Evolutionary conservation across 1,140 invertebrate species (phyloP).

Genomic region (Hesperophylax magnus): DNA sequence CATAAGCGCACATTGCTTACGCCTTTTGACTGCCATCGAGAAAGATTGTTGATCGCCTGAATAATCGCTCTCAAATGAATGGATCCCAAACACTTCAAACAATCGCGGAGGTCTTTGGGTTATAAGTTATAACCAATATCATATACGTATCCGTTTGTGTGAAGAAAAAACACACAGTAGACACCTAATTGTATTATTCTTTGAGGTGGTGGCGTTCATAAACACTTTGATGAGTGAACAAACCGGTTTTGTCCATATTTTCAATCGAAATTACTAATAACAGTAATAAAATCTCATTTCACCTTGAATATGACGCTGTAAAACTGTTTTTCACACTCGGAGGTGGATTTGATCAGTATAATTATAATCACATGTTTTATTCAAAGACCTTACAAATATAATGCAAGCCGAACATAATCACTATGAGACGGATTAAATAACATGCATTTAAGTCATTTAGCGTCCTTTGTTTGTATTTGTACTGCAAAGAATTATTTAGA

Average conservation of each 20-base stretch:
- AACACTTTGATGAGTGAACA: not conserved
- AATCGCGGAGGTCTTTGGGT: slow-evolving; percentile 18
- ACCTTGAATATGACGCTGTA: slow-evolving; percentile 14
- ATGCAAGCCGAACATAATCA: not conserved
- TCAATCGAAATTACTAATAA: not conserved
- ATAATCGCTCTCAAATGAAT: slow-evolving; percentile 30
- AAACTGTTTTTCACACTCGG: slow-evolving; percentile 1
- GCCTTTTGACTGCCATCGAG: not conserved
- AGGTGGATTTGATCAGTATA: not conserved
- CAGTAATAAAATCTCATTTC: slow-evolving; percentile 29
- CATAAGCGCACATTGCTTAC: not conserved
- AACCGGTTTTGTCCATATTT: slow-evolving; percentile 29
- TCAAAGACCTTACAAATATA: not conserved
- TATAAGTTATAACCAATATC: not conserved
- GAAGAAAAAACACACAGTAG: no score
- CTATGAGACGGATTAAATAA: not conserved
- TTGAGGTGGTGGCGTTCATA: slow-evolving; percentile 1
- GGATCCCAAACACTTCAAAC: not conserved
- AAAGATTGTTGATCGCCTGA: slow-evolving; percentile 8
- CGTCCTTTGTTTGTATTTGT: no score
- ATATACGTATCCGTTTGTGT: no score
- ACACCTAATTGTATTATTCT: no score
- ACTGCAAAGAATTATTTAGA: no score
- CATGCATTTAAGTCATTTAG: not conserved
- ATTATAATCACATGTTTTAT: slow-evolving; percentile 1